Conservation (phyloP, 2,797 vertebrate species). For the Schizopygopsis malacanthus region DNA sequence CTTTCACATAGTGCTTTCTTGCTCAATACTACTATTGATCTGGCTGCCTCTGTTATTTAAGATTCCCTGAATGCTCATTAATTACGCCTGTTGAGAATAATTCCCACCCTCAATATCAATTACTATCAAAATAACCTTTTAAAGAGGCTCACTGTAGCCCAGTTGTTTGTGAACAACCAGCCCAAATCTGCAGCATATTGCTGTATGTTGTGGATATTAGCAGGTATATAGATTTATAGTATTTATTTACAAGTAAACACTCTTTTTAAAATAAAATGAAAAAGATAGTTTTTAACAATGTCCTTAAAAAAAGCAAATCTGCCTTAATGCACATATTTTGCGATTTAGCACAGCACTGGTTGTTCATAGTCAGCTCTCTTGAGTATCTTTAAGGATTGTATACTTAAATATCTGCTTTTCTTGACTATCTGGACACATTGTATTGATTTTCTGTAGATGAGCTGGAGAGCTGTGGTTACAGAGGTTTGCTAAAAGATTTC, state of each 20-base stretch:
- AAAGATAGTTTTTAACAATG: neutral
- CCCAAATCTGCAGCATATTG: neutral
- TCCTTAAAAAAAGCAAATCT: neutral
- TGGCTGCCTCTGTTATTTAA: constrained; percentile 40
- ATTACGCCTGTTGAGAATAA: constrained; percentile 69
- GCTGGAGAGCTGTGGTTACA: neutral
- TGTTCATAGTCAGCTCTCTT: neutral
- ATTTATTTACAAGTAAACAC: neutral
- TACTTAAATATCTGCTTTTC: constrained; percentile 11
- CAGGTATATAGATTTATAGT: neutral
- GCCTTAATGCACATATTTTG: neutral
- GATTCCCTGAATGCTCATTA: constrained; percentile 65
- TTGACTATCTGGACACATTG: neutral
- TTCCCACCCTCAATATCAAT: constrained; percentile 44
- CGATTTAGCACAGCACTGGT: neutral
- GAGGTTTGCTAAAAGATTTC: neutral
- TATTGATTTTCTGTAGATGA: constrained; percentile 23
- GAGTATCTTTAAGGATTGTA: neutral
- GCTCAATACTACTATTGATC: constrained; percentile 39
- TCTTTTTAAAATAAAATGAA: neutral
- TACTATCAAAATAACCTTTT: constrained; percentile 53
- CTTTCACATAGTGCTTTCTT: constrained; percentile 15
- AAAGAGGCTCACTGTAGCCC: neutral
- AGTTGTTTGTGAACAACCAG: neutral
- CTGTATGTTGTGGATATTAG: neutral